phyloP scores from a whole-genome alignment of 1,140 invertebrate species.

The Papilio helenus region DNA sequence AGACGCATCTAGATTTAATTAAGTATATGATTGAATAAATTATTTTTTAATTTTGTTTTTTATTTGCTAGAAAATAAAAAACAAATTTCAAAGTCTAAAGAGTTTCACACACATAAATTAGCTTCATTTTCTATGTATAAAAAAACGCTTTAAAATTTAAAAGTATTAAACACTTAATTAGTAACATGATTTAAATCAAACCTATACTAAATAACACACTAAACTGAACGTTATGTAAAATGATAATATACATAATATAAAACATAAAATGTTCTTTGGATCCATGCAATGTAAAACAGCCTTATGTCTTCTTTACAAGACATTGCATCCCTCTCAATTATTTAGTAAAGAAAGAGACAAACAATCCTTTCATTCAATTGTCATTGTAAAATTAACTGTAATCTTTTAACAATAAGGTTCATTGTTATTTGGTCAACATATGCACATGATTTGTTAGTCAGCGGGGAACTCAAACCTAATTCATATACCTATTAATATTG shows the following conservation, averaged over 20 bases:
- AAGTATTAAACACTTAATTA: background rate
- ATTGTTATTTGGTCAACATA: slow-evolving; percentile 18
- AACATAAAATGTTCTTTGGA: background rate
- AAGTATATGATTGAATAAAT: background rate
- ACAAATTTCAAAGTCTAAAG: no score
- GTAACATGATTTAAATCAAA: background rate
- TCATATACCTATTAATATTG: slow-evolving; percentile 87
- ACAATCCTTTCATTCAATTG: background rate
- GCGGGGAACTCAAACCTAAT: slow-evolving; percentile 56
- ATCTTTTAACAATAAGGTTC: background rate
- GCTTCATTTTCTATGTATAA: background rate
- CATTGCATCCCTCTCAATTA: background rate
- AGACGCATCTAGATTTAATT: background rate
- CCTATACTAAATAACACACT: slow-evolving; percentile 4
- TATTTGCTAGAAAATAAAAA: background rate
- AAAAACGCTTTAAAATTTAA: background rate
- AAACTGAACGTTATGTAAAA: background rate
- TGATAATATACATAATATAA: background rate
- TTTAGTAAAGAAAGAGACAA: background rate
- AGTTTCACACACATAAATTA: background rate
- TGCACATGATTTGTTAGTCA: slow-evolving; percentile 51
- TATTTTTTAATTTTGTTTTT: background rate
- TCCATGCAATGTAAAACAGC: background rate
- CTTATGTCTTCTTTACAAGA: background rate
- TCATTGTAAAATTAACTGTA: slow-evolving; percentile 1